phyloP scores from a whole-genome alignment of 2,113 vertebrate species.

The Oreochromis spilurus region DNA sequence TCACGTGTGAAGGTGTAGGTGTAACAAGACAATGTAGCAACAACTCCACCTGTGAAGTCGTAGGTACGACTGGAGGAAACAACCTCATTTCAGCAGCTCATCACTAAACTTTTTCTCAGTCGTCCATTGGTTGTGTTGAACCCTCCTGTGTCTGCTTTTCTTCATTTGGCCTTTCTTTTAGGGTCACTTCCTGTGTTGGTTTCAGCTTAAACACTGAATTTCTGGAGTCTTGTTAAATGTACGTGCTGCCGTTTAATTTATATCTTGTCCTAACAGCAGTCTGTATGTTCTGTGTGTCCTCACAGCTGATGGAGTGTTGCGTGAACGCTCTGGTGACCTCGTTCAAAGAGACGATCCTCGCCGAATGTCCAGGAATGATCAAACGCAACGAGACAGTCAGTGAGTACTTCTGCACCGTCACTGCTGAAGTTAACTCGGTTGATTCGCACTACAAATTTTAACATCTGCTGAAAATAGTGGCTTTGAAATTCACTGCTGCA shows the following conservation, averaged over 20 bases:
- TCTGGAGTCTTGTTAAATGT: neutral
- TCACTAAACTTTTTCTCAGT: neutral
- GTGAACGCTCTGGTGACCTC: constrained; percentile 96
- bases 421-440: neutral
- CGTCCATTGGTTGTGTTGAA: rapidly evolving
- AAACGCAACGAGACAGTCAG: constrained; percentile 97
- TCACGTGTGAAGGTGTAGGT: neutral
- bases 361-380: constrained; percentile 97
- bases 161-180: neutral
- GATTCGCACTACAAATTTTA: neutral
- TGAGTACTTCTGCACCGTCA: constrained; percentile 69
- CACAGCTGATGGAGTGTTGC: constrained; percentile 96
- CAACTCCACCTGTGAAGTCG: neutral
- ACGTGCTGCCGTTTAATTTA: neutral
- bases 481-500: neutral
- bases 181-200: neutral
- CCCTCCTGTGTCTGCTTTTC: neutral
- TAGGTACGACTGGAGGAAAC: neutral
- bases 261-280: neutral
- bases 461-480: neutral
- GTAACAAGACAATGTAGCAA: neutral
- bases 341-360: constrained; percentile 97
- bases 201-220: neutral
- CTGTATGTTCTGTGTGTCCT: neutral
- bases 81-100: rapidly evolving